Percentiles rank a stretch among this genome's conserved stretches.
Conservation (phyloP, 2,797 vertebrate genomes). For the Ara ararauna region DNA sequence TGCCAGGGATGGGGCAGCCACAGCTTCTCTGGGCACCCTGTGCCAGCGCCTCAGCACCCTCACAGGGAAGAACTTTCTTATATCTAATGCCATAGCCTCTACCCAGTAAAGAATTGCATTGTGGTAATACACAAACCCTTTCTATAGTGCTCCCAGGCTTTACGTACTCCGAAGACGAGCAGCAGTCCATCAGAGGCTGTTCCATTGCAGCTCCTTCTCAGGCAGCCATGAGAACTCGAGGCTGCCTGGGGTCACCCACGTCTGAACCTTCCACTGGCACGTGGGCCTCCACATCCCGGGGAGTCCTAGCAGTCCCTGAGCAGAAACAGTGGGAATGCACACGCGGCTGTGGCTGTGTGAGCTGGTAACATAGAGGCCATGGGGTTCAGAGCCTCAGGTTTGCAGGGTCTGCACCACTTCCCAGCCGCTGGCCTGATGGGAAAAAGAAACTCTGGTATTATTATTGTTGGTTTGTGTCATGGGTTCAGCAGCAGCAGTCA, state of each 20-base stretch:
- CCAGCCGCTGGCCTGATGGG: accelerated
- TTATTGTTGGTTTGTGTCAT: background rate
- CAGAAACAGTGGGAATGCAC: background rate
- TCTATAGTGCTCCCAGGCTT: background rate
- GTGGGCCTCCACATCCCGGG: background rate
- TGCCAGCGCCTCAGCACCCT: no score
- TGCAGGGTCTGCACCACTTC: background rate
- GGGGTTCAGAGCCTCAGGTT: background rate
- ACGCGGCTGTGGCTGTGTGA: background rate
- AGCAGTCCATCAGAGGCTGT: background rate
- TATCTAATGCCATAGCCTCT: background rate
- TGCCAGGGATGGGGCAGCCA: no score
- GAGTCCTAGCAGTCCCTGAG: background rate
- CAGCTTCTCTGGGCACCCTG: no score
- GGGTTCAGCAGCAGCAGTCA: no score
- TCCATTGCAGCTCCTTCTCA: background rate
- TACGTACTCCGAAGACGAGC: background rate
- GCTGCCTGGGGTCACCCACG: background rate
- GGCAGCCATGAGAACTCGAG: no score
- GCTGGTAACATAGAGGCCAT: accelerated
- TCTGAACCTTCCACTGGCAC: no score
- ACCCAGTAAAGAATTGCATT: background rate
- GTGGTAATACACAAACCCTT: background rate
- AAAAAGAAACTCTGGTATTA: background rate
- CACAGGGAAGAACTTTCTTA: no score